Percentiles rank a stretch among this genome's conserved stretches.
phyloP scores from a whole-genome alignment of 2,888 invertebrate species.

The Chironomus riparius region DNA sequence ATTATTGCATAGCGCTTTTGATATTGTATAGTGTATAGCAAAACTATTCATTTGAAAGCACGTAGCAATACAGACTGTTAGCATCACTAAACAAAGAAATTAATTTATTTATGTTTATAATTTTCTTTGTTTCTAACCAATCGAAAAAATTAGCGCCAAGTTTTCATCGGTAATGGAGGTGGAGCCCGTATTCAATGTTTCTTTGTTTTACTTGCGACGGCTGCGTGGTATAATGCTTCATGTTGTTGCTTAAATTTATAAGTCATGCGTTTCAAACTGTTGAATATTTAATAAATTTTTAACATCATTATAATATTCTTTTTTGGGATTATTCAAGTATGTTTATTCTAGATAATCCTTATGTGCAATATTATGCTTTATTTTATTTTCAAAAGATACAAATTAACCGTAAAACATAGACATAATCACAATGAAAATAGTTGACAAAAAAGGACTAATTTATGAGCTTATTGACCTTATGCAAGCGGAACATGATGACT shows the following conservation, averaged over 20 bases:
- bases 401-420: too few species aligned
- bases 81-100: not conserved
- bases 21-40: too few species aligned
- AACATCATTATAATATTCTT: not conserved
- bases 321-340: not conserved
- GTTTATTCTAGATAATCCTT: too few species aligned
- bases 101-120: constrained; percentile 26
- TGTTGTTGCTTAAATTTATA: constrained; percentile 3
- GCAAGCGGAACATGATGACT: too few species aligned
- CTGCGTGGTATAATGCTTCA: constrained; percentile 22
- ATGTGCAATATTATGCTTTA: too few species aligned
- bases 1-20: too few species aligned
- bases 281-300: not conserved
- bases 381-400: too few species aligned
- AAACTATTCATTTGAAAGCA: too few species aligned
- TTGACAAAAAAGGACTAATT: too few species aligned
- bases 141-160: constrained; percentile 24
- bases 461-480: too few species aligned
- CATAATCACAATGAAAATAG: too few species aligned
- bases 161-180: constrained; percentile 9
- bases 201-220: constrained; percentile 5
- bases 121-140: constrained; percentile 25
- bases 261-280: constrained; percentile 1
- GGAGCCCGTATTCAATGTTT: constrained; percentile 19
- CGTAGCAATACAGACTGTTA: not conserved